Base-by-base conservation (phyloP, 2,113 vertebrate genomes). In the Pagrus major region DNA sequence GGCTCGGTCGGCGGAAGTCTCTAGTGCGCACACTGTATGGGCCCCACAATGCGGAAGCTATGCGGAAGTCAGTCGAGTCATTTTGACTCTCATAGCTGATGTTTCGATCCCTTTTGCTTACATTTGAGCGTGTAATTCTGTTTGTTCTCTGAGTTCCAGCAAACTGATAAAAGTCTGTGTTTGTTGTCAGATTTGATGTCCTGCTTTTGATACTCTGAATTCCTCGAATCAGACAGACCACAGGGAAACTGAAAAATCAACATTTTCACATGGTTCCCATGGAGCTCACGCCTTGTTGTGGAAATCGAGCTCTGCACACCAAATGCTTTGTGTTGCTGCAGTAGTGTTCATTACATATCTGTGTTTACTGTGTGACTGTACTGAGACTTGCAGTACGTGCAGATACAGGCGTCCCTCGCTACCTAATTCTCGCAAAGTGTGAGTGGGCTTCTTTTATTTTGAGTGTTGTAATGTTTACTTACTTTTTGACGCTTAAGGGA, bases 331-430 rank as follows among this genome's bases (percentile, higher is more conserved):
- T 46, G 41, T 25, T 46, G 33, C 64, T 51, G 46, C 23, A 86
- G 37, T 29, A 81, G 66, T 16, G 27, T 60, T 78, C 10, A 41
- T 82, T 85, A 86, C 82, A 88, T 82, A 80, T 64, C 78, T 82
- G 23, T 91, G 85, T 92, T 91, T 89, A 72, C 86, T 55, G 42
- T 85, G 82, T 78, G 74, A 88, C 86, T 89, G 59, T 76, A 54
- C 61, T 12, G 6, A 49, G 49, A 55, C 27, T 15, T 72, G 81
- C 44, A 12, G 52, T 72, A 86, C 58, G 63, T 91, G 86, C 81
- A 81, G 64, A 59, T 72, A 66, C 29, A 58, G 39, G 56, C 18
- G 29, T 69, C 29, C 54, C 31, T 44, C 39, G 60, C 35, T 71
- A 60, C 51, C 10, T 44, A 23, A 68, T 61, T 49, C 16, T 21